Evolutionary conservation across 1,140 invertebrate genomes (phyloP), one percentile per base, ranked within the genome.

Genomic region (Drosophila kepulauana): DNA sequence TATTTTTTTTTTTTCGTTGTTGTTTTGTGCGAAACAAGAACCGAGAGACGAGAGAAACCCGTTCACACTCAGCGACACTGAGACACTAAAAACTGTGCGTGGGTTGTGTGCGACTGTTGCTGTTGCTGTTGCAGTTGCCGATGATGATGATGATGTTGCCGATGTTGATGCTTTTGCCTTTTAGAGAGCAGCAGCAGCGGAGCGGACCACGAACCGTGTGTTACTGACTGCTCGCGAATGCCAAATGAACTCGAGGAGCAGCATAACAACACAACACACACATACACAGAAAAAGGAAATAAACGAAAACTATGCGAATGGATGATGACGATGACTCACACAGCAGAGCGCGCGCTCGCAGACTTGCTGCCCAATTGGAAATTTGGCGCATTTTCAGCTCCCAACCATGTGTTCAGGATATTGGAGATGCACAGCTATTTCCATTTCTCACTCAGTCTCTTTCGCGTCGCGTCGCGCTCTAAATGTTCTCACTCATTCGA

Each of bases 31-130:
- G 46, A 57, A 48, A 35, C 43, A 46, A 64, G 45, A 66, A 79
- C 33, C 30, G 56, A 48, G 48, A 46, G 46, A 64, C 52, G 30
- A 30, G 56, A 30, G 56, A 69, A 75, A 75, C 69, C 77, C 77
- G 80, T 84, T 88, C 77, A 67, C 80, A 46, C 45, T 52, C 59
- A 71, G 48, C 68, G 64, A 76, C 63, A 72, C 68, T 76, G 77
- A 79, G 81, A 77, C 59, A 86, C 82, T 85, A 52, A 61, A 69
- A 33, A 88, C 58, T 86, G 82, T 88, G 79, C 76, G 76, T 79
- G 76, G 76, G 76, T 61, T 75, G 76, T 78, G 72, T 69, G 45
- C 67, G 65, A 45, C 45, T 81, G 70, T 77, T 43, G 20, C n/a
- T 52, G 81, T 67, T 62, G 65, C 64, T 66, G 41, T 30, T 49